Evolutionary conservation across 2,113 vertebrate species (phyloP).

Genomic region (Illadopsis cleaveri): DNA sequence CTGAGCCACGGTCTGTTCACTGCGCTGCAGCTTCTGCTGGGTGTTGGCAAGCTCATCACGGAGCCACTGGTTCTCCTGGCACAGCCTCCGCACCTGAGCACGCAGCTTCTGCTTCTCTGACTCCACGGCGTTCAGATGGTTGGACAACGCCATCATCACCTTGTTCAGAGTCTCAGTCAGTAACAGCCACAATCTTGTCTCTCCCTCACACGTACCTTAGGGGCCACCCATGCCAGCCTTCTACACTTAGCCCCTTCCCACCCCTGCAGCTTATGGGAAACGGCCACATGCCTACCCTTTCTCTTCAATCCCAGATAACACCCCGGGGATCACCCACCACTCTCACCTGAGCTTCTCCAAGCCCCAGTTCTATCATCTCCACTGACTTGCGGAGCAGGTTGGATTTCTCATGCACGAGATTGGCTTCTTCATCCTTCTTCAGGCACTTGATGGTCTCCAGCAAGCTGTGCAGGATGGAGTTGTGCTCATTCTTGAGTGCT

Average conservation of each 20-base stretch:
- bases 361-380: conserved; percentile 97
- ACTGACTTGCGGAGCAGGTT: conserved; percentile 93
- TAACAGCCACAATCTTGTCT: neutral
- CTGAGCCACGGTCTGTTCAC: conserved; percentile 95
- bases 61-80: conserved; percentile 99
- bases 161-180: conserved; percentile 45
- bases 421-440: conserved; percentile 97
- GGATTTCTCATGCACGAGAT: conserved; percentile 96
- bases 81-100: conserved; percentile 92
- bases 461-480: conserved; percentile 96
- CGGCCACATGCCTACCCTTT: neutral
- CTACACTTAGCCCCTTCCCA: neutral
- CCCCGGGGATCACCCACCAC: neutral
- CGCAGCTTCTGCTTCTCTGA: conserved; percentile 98
- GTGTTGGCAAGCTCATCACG: conserved; percentile 95
- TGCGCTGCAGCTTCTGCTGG: conserved; percentile 97
- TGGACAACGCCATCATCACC: conserved; percentile 99
- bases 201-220: neutral
- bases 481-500: conserved; percentile 95
- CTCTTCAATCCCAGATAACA: neutral
- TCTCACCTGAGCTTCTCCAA: conserved; percentile 95
- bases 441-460: conserved; percentile 97
- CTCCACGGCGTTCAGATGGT: conserved; percentile 94
- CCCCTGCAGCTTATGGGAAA: neutral
- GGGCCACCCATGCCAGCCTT: neutral